Evolutionary conservation across 1,140 invertebrate species (phyloP).

Genomic region (Neodiprion fabricii): DNA sequence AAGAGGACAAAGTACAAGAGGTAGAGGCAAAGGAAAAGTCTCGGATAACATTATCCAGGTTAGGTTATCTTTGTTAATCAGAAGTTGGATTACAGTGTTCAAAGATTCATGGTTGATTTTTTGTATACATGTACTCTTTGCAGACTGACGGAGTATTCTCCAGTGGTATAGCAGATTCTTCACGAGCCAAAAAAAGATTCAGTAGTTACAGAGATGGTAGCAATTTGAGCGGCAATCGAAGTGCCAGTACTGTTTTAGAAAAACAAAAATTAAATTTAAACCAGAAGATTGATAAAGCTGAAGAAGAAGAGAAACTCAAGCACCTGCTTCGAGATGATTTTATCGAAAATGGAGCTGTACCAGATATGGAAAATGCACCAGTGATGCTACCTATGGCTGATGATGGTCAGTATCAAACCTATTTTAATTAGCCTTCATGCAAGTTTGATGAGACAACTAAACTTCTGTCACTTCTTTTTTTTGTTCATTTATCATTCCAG

Average conservation of each 20-base stretch:
- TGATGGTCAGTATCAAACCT: slow-evolving; percentile 32
- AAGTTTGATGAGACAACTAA: background rate
- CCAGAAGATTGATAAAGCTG: slow-evolving; percentile 43
- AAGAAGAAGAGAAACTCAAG: slow-evolving; percentile 51
- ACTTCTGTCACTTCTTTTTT: background rate
- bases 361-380: slow-evolving; percentile 41
- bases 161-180: slow-evolving; percentile 40
- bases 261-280: slow-evolving; percentile 50
- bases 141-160: slow-evolving; percentile 55
- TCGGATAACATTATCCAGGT: slow-evolving; percentile 48
- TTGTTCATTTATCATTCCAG: background rate
- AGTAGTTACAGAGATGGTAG: slow-evolving; percentile 20
- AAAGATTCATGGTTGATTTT: slow-evolving; percentile 9
- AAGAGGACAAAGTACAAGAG: slow-evolving; percentile 32
- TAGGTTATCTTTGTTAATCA: background rate
- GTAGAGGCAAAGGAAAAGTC: slow-evolving; percentile 31
- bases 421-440: background rate
- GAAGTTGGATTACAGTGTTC: background rate
- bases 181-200: slow-evolving; percentile 19
- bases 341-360: slow-evolving; percentile 42
- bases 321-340: slow-evolving; percentile 51
- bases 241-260: slow-evolving; percentile 33
- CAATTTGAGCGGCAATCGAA: slow-evolving; percentile 29
- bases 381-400: slow-evolving; percentile 43
- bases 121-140: slow-evolving; percentile 17